A percentile compares a stretch with the other conserved stretches of the same genome.
These are phyloP conservation scores for Drosophila cognata DNA, from an alignment of 2,888 invertebrate species.

Conservation along the genomic window DNA sequence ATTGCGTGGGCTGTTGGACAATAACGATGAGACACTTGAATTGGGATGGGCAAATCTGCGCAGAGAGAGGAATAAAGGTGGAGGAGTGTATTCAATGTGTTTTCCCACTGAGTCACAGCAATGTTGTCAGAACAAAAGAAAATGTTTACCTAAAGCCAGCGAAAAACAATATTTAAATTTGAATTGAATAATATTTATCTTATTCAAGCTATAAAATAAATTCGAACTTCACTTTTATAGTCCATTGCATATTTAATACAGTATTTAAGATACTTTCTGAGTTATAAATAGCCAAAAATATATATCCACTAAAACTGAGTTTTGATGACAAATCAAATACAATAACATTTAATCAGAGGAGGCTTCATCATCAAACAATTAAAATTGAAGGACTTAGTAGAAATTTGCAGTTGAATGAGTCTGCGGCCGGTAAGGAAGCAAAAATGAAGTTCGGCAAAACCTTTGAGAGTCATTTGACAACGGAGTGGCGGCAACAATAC, in stretches of 20 bases:
- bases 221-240: background rate
- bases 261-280: background rate
- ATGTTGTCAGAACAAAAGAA: background rate
- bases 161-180: background rate
- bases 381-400: background rate
- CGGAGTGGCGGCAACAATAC: slow-evolving; percentile 99
- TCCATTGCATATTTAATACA: background rate
- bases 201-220: background rate
- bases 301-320: background rate
- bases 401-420: background rate
- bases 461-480: slow-evolving; percentile 97
- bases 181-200: background rate
- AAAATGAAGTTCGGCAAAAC: slow-evolving; percentile 99
- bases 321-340: background rate
- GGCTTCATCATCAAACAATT: background rate
- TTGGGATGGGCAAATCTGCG: background rate
- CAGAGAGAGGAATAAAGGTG: background rate
- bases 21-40: slow-evolving; percentile 7
- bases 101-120: slow-evolving; percentile 10
- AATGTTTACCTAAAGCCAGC: background rate
- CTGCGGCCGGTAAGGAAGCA: background rate
- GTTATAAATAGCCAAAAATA: background rate
- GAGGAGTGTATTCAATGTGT: background rate
- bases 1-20: slow-evolving; percentile 35
- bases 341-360: background rate